Percentiles rank a stretch among this genome's conserved stretches.
phyloP scores from a whole-genome alignment of 2,797 vertebrate species.

The Sciurus carolinensis region DNA sequence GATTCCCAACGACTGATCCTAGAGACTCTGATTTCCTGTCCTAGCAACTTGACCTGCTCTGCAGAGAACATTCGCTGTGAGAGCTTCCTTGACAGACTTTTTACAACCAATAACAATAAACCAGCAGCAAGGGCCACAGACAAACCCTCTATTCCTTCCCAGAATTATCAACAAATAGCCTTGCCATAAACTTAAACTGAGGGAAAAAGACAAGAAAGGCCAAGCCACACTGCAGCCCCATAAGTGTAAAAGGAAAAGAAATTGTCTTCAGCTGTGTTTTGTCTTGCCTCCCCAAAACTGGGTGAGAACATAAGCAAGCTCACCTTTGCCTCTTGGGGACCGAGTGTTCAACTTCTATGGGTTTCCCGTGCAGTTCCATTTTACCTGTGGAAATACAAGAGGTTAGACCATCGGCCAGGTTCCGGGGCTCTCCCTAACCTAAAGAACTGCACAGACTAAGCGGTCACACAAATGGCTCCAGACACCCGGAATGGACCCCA shows the following conservation, averaged over 20 bases:
- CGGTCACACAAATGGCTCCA: background rate
- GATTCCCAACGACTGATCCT: background rate
- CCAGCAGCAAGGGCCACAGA: background rate
- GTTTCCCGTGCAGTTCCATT: slow-evolving; percentile 98
- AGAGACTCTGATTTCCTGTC: background rate
- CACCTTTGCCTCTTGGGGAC: slow-evolving; percentile 99
- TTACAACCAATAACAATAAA: background rate
- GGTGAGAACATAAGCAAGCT: slow-evolving; percentile 64
- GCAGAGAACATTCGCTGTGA: background rate
- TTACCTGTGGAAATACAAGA: slow-evolving; percentile 93
- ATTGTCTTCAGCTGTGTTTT: slow-evolving; percentile 33
- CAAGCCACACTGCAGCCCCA: background rate
- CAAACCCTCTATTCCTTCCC: background rate
- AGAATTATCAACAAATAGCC: background rate
- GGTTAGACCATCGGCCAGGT: background rate
- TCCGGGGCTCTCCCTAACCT: background rate
- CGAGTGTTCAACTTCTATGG: slow-evolving; percentile 98
- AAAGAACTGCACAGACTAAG: background rate
- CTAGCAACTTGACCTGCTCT: slow-evolving; percentile 8
- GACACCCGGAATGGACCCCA: background rate
- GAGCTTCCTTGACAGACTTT: slow-evolving; percentile 28
- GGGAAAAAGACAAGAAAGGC: background rate
- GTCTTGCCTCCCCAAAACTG: background rate
- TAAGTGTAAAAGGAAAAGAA: background rate
- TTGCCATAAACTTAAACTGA: slow-evolving; percentile 45